Evolutionary conservation across 2,797 vertebrate species (phyloP), one percentile per base, ranked within the genome.

Genomic region (Chloroceryle inda): DNA sequence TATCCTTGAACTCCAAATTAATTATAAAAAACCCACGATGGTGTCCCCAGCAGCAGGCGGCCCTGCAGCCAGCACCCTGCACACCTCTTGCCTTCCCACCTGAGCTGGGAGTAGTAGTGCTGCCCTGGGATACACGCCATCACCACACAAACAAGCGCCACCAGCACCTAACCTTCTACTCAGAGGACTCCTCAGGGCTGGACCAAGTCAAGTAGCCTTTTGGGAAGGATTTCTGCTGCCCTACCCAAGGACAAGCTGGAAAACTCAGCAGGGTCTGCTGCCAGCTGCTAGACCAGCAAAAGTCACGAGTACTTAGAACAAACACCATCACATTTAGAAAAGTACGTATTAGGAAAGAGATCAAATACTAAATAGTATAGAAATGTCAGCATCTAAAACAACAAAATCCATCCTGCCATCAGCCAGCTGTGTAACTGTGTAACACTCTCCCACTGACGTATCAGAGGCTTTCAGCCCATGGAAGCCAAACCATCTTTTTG

Each of bases 21-120:
- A 92, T 74, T 61, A 88, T 37, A 87, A 52, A 7, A n/a, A 91
- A 49, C 37, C 53, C 56, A 20, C 7, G 0, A 1, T 4, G 55
- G 73, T 61, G 73, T 64, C 27, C 85, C 21, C 2, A 0, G 29
- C 1, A 3, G 73, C 47, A 52, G 38, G 45, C 66, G 68, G 72
- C 45, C 69, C 69, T 6, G 1, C 10, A 17, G 64, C 11, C 35
- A 0, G 61, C 11, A 0, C 66, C 63, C n/a, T 2, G 1, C 38
- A 5, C 0, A 0, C 6, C 0, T 0, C 42, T 55, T 17, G 45
- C 58, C 35, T 44, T 59, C 45, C 59, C 62, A 56, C 33, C 44
- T 1, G 1, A 61, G 55, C 59, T 47, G 47, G 47, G 58, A 58
- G 47, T 5, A 40, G 37, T 38, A 38, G 63, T 23, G 11, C 23